Conservation (phyloP, 2,797 vertebrate genomes). For the Hipposideros larvatus region DNA sequence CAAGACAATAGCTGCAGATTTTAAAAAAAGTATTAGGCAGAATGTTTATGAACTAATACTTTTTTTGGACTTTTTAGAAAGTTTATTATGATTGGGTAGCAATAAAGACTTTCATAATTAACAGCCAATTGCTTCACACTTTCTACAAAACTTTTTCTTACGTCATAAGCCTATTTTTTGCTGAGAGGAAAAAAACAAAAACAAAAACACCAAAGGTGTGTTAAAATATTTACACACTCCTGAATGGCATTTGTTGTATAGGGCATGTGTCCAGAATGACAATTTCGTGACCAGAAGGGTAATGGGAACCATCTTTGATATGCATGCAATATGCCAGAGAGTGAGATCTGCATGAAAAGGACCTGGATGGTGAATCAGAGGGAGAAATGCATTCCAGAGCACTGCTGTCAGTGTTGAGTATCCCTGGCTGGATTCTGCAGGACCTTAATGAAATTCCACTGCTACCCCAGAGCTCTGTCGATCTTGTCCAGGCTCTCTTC, state of each 20-base stretch:
- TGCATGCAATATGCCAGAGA: conserved; percentile 37
- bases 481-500: background rate
- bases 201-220: background rate
- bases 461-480: background rate
- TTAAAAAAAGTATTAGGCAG: background rate
- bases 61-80: background rate
- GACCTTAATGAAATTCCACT: background rate
- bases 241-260: conserved; percentile 28
- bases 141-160: conserved; percentile 36
- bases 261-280: conserved; percentile 53
- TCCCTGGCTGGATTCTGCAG: background rate
- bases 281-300: conserved; percentile 60
- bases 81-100: conserved; percentile 33
- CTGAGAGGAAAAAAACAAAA: background rate
- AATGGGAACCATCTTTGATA: conserved; percentile 72
- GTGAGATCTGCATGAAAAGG: conserved; percentile 60
- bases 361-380: conserved; percentile 56
- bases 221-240: conserved; percentile 60
- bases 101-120: conserved; percentile 43
- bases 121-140: background rate
- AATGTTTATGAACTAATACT: conserved; percentile 20
- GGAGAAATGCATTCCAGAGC: conserved; percentile 60
- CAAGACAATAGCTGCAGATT: background rate
- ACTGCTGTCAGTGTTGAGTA: conserved; percentile 45
- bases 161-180: conserved; percentile 32